A percentile compares a stretch with the other conserved stretches of the same genome.
Evolutionary conservation across 2,113 vertebrate genomes (phyloP).

Genomic region (Platysternon megacephalum): DNA sequence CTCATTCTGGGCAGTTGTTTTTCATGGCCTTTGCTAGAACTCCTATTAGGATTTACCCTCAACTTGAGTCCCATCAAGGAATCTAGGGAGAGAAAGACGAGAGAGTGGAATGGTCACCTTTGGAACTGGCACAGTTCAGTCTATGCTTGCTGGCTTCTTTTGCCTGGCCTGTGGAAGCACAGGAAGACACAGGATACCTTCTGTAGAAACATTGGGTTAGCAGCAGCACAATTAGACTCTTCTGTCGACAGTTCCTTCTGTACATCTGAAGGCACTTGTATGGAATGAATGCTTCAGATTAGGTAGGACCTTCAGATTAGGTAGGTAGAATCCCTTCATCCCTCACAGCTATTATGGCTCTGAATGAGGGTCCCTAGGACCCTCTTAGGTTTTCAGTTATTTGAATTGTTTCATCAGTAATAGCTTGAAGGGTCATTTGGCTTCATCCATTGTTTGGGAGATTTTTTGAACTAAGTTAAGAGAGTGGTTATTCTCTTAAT

Average conservation of each 20-base stretch:
- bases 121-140: slow-evolving; percentile 38
- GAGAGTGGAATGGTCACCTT: slow-evolving; percentile 62
- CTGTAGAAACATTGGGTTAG: slow-evolving; percentile 51
- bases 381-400: slow-evolving; percentile 72
- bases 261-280: slow-evolving; percentile 69
- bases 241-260: slow-evolving; percentile 53
- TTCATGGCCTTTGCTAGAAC: slow-evolving; percentile 51
- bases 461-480: slow-evolving; percentile 50
- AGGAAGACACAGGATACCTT: not conserved
- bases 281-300: slow-evolving; percentile 76
- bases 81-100: slow-evolving; percentile 47
- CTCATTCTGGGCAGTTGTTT: slow-evolving; percentile 68
- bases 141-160: slow-evolving; percentile 39
- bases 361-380: slow-evolving; percentile 75
- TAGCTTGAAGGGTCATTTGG: slow-evolving; percentile 75
- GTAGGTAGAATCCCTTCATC: slow-evolving; percentile 72
- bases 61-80: slow-evolving; percentile 53
- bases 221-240: slow-evolving; percentile 64
- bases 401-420: slow-evolving; percentile 75
- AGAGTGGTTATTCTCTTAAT: slow-evolving; percentile 54
- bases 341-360: slow-evolving; percentile 75
- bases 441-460: slow-evolving; percentile 52
- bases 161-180: slow-evolving; percentile 29
- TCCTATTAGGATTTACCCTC: slow-evolving; percentile 45
- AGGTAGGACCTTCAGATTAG: slow-evolving; percentile 57